Percentiles rank a stretch among this genome's conserved stretches.
These are phyloP conservation scores for Leptopilina myrica DNA, from an alignment of 2,888 invertebrate genomes.

Conservation along the genomic window DNA sequence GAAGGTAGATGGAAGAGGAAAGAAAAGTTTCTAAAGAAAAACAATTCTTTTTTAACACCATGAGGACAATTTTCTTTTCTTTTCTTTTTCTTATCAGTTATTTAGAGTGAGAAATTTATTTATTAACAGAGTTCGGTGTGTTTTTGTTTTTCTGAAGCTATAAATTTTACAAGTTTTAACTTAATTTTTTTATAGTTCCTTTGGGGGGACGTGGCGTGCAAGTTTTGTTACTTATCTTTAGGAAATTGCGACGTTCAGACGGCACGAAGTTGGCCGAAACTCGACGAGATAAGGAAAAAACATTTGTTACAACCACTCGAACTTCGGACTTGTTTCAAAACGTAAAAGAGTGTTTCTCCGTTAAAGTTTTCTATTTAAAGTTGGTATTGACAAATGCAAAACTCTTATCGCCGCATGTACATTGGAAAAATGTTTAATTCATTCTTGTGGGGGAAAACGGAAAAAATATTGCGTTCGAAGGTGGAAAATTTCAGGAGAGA, in stretches of 20 bases:
- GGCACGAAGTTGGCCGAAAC: conserved; percentile 20
- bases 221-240: conserved; percentile 33
- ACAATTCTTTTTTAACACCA: background rate
- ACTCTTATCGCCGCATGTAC: background rate
- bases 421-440: background rate
- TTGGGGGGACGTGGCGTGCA: conserved; percentile 12
- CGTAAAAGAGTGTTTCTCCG: background rate
- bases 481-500: too few species aligned
- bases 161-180: conserved; percentile 15
- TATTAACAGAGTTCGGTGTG: conserved; percentile 3
- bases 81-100: background rate
- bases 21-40: too few species aligned
- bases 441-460: background rate
- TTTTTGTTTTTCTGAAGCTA: conserved; percentile 2
- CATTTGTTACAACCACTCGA: conserved; percentile 34
- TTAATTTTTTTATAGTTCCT: conserved; percentile 25
- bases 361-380: background rate
- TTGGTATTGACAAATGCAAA: conserved; percentile 15
- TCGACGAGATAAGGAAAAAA: conserved; percentile 33
- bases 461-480: background rate
- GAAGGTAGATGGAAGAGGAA: too few species aligned
- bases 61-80: background rate
- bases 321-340: conserved; percentile 22
- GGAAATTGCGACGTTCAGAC: conserved; percentile 30
- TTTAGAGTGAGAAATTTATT: conserved; percentile 8